Evolutionary conservation across 2,888 invertebrate species (phyloP).

Genomic region (Acleris literana): DNA sequence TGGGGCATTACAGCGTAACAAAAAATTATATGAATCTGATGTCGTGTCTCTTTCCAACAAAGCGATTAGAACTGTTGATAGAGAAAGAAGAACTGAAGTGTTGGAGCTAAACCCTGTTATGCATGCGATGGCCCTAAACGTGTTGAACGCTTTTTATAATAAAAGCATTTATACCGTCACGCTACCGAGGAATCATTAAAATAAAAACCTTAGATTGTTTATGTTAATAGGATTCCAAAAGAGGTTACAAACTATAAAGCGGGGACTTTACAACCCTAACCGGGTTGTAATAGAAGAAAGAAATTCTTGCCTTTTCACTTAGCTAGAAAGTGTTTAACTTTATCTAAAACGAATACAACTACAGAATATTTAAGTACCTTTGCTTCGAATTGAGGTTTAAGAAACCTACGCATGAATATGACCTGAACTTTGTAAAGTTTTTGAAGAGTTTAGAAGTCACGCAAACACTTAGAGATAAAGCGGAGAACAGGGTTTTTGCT

Average conservation of each 20-base stretch:
- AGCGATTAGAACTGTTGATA: background rate
- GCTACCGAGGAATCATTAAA: conserved; percentile 17
- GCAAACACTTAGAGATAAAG: too few species aligned
- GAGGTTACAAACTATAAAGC: background rate
- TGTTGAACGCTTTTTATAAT: conserved; percentile 27
- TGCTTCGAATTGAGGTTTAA: too few species aligned
- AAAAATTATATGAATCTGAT: background rate
- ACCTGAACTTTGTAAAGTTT: too few species aligned
- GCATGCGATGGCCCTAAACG: conserved; percentile 19
- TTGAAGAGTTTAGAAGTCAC: too few species aligned
- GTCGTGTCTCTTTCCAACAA: background rate
- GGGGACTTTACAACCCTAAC: background rate
- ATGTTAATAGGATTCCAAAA: background rate
- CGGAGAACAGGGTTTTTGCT: too few species aligned
- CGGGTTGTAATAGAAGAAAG: background rate
- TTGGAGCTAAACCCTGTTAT: background rate
- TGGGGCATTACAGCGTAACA: background rate
- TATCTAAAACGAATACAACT: too few species aligned
- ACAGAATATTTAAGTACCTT: too few species aligned
- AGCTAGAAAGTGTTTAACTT: too few species aligned
- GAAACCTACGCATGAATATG: too few species aligned
- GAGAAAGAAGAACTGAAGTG: background rate
- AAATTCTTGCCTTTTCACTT: background rate
- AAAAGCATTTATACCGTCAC: conserved; percentile 26
- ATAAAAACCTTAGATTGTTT: conserved; percentile 5